Percentiles rank a stretch among this genome's conserved stretches.
Evolutionary conservation across 2,113 vertebrate genomes (phyloP).

Genomic region (Muscicapa adusta): DNA sequence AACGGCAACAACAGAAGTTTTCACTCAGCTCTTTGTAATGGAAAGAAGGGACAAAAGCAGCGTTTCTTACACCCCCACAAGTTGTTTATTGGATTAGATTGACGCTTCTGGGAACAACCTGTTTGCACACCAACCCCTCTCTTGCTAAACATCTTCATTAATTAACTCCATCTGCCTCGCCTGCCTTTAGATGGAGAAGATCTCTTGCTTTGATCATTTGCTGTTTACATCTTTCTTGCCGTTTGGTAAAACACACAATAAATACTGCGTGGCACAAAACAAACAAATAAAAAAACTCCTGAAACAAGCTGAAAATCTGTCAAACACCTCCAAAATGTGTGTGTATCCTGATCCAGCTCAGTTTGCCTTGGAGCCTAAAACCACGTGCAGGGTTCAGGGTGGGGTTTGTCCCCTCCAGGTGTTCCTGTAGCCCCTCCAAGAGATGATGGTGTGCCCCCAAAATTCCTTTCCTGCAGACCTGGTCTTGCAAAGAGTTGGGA

Average conservation of each 20-base stretch:
- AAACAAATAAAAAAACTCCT: neutral
- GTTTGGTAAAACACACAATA: slow-evolving; percentile 32
- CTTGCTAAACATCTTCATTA: slow-evolving; percentile 58
- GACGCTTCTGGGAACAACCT: slow-evolving; percentile 46
- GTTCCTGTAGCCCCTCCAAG: neutral
- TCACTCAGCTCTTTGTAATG: neutral
- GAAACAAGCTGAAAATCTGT: neutral
- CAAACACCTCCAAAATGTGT: neutral
- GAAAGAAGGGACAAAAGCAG: neutral
- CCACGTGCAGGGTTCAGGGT: rapidly evolving
- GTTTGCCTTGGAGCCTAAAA: neutral
- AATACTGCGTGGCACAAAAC: neutral
- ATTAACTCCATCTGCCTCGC: slow-evolving; percentile 60
- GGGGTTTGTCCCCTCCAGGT: neutral
- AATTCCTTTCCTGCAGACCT: neutral
- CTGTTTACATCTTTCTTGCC: slow-evolving; percentile 36
- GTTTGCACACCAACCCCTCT: neutral
- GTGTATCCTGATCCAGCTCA: neutral
- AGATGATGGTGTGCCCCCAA: neutral
- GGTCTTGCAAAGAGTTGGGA: rapidly evolving
- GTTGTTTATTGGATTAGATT: slow-evolving; percentile 16
- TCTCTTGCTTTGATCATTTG: slow-evolving; percentile 45
- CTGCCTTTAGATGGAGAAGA: neutral
- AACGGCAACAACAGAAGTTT: neutral
- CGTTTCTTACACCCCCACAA: neutral